A percentile compares a stretch with the other conserved stretches of the same genome.
These are phyloP conservation scores for Alligator mississippiensis DNA, from an alignment of 2,113 vertebrate species.

Conservation along the genomic window DNA sequence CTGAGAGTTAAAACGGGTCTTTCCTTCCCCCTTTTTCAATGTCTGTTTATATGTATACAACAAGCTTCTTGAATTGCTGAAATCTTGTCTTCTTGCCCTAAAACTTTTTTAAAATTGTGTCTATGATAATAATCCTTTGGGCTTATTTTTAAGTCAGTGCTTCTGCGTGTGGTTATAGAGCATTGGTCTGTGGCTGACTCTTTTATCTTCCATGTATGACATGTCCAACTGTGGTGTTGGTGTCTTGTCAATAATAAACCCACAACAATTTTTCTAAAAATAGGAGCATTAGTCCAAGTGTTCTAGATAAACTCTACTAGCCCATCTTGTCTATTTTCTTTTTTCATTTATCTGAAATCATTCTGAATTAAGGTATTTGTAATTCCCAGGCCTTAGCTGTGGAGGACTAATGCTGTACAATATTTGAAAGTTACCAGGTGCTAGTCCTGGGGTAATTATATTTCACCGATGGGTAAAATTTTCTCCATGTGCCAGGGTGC, in stretches of 20 bases:
- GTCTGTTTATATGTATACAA: background rate
- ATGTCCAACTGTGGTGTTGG: background rate
- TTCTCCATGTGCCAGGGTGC: background rate
- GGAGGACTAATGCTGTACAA: background rate
- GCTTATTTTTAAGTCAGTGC: background rate
- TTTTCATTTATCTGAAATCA: background rate
- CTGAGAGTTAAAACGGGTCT: background rate
- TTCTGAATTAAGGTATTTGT: background rate
- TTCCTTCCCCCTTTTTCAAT: background rate
- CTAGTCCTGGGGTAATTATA: background rate
- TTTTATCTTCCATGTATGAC: background rate
- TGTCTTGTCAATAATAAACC: background rate
- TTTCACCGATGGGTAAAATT: background rate
- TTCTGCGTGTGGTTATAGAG: background rate
- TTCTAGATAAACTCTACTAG: background rate
- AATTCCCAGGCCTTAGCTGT: background rate
- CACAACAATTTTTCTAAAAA: background rate
- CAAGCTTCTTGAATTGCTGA: background rate
- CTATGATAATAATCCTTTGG: background rate
- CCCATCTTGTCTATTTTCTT: background rate
- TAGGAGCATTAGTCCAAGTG: background rate
- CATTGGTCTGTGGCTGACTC: fast-evolving
- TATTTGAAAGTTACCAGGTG: background rate
- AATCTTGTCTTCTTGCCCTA: background rate
- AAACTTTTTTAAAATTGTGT: too few species aligned